Evolutionary conservation across 2,888 invertebrate species (phyloP).

Genomic region (Chalcosyrphus nemorum): DNA sequence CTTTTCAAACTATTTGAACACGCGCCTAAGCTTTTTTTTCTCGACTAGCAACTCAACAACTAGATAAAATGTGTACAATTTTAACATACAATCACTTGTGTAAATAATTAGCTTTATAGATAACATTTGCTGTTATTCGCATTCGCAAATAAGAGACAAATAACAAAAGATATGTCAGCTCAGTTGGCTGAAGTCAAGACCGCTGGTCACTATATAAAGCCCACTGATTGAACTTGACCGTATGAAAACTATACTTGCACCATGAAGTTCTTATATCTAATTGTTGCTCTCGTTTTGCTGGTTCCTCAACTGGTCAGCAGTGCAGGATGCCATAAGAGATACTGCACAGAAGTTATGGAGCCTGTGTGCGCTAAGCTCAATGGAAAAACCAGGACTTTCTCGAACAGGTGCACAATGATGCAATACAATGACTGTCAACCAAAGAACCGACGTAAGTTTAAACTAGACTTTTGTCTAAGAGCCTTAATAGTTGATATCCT

Average conservation of each 20-base stretch:
- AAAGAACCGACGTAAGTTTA: not conserved
- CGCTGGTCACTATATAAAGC: not conserved
- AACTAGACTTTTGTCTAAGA: too few species aligned
- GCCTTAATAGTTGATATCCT: too few species aligned
- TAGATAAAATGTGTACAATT: too few species aligned
- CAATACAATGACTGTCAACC: not conserved
- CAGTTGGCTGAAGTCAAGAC: not conserved
- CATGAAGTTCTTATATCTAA: slow-evolving; percentile 21
- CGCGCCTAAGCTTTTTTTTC: too few species aligned
- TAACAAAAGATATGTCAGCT: not conserved
- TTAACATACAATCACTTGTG: too few species aligned
- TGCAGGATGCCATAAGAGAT: not conserved
- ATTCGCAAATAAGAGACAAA: not conserved
- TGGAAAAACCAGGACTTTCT: not conserved
- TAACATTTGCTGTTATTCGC: too few species aligned
- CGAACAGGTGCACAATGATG: not conserved
- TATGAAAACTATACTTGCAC: not conserved
- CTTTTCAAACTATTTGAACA: too few species aligned
- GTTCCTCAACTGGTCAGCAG: not conserved
- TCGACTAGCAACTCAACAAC: too few species aligned
- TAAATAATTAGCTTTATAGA: too few species aligned
- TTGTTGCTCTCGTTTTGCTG: not conserved
- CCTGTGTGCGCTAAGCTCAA: not conserved
- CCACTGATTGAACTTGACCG: not conserved
- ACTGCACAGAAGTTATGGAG: not conserved